Percentiles rank a stretch among this genome's conserved stretches.
phyloP scores from a whole-genome alignment of 2,797 vertebrate genomes.

The Emydoidea blandingii region DNA sequence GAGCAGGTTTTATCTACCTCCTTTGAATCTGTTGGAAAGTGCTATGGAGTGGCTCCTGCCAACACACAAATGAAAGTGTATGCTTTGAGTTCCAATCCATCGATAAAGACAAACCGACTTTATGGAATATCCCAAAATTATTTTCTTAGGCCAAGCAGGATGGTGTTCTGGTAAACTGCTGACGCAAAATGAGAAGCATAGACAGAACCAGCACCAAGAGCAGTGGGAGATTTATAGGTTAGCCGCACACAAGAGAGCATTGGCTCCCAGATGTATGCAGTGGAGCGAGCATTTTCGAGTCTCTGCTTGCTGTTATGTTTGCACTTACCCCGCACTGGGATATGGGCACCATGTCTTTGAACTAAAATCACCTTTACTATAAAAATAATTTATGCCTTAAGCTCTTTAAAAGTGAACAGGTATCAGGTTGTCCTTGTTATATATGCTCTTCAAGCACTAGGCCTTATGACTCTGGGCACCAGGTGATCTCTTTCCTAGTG shows the following conservation, averaged over 20 bases:
- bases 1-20: neutral
- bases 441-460: neutral
- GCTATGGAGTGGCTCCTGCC: neutral
- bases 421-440: neutral
- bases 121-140: neutral
- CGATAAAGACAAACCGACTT: neutral
- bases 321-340: neutral
- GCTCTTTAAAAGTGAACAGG: neutral
- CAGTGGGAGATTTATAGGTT: constrained; percentile 51
- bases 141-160: neutral
- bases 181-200: neutral
- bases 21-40: neutral
- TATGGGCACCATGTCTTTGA: constrained; percentile 5
- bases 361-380: neutral
- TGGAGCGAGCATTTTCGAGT: neutral
- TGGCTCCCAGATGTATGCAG: neutral
- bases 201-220: neutral
- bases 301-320: neutral
- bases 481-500: neutral
- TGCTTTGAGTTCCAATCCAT: neutral
- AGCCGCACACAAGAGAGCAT: constrained; percentile 14
- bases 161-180: neutral
- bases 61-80: neutral
- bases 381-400: neutral
- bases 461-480: neutral